Percentiles rank a stretch among this genome's conserved stretches.
phyloP scores from a whole-genome alignment of 2,797 vertebrate genomes.

The Pogoniulus pusillus region DNA sequence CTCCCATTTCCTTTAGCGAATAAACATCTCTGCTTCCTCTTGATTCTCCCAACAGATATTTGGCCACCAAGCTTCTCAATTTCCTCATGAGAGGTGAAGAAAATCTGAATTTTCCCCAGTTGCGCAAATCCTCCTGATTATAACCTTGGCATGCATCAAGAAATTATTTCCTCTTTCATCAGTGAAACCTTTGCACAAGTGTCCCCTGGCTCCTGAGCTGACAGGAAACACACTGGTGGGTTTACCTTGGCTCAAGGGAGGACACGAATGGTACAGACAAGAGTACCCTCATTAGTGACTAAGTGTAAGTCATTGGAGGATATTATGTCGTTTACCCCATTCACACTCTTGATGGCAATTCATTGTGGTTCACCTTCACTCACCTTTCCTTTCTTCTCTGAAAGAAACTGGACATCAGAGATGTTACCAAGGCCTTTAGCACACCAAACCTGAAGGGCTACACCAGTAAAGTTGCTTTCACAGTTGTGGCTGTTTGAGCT shows the following conservation, averaged over 20 bases:
- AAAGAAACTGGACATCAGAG: neutral
- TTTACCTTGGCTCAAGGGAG: neutral
- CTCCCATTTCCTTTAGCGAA: conserved; percentile 56
- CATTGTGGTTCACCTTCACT: neutral
- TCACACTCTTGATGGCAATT: neutral
- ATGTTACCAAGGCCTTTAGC: neutral
- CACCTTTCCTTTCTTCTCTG: neutral
- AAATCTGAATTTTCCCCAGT: conserved; percentile 54
- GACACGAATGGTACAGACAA: neutral
- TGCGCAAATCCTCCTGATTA: neutral
- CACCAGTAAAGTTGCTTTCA: neutral
- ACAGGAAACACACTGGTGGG: neutral
- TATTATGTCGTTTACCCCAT: neutral
- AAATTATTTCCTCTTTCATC: conserved; percentile 27
- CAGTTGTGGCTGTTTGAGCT: too few species aligned
- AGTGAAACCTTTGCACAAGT: conserved; percentile 14
- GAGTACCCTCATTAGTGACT: neutral
- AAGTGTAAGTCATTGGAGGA: neutral
- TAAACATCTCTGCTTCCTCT: conserved; percentile 69
- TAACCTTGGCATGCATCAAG: conserved; percentile 24
- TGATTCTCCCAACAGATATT: conserved; percentile 59
- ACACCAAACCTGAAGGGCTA: neutral
- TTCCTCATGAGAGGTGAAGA: conserved; percentile 50
- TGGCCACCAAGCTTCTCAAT: conserved; percentile 20
- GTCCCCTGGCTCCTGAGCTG: neutral